These are phyloP conservation scores for Hoplodrina ambigua DNA, from an alignment of 2,888 invertebrate genomes.

Conservation along the genomic window DNA sequence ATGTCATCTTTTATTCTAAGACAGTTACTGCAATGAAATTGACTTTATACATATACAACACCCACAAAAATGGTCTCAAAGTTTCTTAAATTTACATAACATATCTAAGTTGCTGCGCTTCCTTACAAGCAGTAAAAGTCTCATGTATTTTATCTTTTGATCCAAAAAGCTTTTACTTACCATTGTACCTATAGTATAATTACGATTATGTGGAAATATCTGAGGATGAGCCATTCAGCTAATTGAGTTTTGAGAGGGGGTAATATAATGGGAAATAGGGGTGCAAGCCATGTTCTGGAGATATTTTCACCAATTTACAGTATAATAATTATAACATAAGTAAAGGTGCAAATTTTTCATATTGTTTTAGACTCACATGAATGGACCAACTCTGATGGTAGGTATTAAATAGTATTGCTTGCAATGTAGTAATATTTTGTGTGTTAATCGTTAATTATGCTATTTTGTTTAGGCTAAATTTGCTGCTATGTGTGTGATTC, in stretches of 20 bases:
- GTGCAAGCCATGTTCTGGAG: not conserved
- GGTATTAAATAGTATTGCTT: conserved; percentile 75
- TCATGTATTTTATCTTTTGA: not conserved
- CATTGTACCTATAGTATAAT: conserved; percentile 7
- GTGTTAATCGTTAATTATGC: conserved; percentile 50
- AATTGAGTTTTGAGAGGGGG: not conserved
- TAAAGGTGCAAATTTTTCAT: conserved; percentile 69
- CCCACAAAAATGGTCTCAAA: too few species aligned
- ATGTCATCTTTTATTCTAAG: too few species aligned
- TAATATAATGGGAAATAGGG: not conserved
- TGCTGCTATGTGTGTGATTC: conserved; percentile 80
- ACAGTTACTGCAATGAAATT: too few species aligned
- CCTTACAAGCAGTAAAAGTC: too few species aligned
- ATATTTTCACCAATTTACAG: conserved; percentile 21
- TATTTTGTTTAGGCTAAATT: conserved; percentile 66
- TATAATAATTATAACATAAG: conserved; percentile 36
- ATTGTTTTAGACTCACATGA: conserved; percentile 89
- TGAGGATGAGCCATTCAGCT: conserved; percentile 9
- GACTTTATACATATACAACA: too few species aligned
- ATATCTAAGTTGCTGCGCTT: too few species aligned
- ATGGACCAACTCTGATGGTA: conserved; percentile 80
- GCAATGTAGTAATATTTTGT: conserved; percentile 62
- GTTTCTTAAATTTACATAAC: too few species aligned
- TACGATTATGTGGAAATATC: conserved; percentile 26
- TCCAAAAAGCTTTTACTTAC: too few species aligned